Conservation (phyloP, 2,888 invertebrate genomes). For the Athalia circularis region DNA sequence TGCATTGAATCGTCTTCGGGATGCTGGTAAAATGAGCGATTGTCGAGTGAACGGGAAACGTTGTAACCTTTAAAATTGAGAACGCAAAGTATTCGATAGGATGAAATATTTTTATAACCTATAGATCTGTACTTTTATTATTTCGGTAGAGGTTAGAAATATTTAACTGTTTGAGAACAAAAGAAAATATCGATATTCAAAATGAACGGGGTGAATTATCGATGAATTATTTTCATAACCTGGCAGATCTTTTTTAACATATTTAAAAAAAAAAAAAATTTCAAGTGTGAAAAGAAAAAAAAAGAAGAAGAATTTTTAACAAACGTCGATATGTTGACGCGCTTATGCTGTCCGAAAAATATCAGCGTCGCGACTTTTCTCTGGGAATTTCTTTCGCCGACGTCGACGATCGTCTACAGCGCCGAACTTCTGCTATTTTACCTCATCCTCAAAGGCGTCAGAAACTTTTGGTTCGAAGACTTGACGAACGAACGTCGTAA, state of each 20-base stretch:
- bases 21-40: background rate
- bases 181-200: background rate
- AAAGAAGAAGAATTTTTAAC: no score
- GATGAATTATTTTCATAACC: background rate
- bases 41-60: background rate
- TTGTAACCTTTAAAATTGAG: constrained; percentile 20
- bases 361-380: constrained; percentile 46
- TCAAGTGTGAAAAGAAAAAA: background rate
- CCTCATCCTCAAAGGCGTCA: constrained; percentile 57
- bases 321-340: constrained; percentile 50
- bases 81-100: background rate
- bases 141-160: background rate
- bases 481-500: constrained; percentile 39
- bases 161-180: background rate
- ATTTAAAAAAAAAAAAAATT: background rate
- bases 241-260: background rate
- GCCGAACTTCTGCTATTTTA: constrained; percentile 57
- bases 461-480: constrained; percentile 60
- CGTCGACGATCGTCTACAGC: constrained; percentile 53
- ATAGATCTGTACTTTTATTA: background rate
- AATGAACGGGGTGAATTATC: background rate
- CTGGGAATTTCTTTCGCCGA: constrained; percentile 55
- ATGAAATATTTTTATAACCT: background rate
- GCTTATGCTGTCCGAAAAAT: constrained; percentile 37
- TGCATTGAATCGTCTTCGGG: background rate